Percentiles rank a stretch among this genome's conserved stretches.
Conservation (phyloP, 2,888 invertebrate species). For the Lasioglossum lativentre region DNA sequence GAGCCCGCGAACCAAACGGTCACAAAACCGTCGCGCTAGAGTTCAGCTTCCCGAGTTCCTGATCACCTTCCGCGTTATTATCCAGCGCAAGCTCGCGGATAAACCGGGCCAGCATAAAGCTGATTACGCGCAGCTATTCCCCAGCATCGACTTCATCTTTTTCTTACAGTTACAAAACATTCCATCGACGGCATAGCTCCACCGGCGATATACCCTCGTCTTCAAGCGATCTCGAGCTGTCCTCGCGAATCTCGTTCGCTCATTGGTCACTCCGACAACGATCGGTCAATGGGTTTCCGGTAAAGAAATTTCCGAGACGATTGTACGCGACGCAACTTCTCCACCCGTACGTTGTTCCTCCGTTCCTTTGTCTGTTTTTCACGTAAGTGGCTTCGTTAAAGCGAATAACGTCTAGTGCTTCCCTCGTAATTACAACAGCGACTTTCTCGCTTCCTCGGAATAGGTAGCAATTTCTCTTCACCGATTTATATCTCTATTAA, state of each 20-base stretch:
- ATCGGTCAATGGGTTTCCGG: slow-evolving; percentile 13
- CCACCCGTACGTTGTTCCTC: background rate
- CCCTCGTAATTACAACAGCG: background rate
- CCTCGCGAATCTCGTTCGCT: background rate
- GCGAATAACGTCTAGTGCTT: background rate
- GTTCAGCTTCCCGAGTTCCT: slow-evolving; percentile 15
- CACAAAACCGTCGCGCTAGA: slow-evolving; percentile 51
- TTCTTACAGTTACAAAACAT: too few species aligned
- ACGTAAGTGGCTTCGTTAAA: background rate
- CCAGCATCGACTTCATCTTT: slow-evolving; percentile 13
- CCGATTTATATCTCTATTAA: background rate
- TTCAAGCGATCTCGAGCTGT: too few species aligned
- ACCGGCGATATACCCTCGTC: background rate
- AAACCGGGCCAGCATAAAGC: slow-evolving; percentile 68
- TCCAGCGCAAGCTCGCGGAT: slow-evolving; percentile 60
- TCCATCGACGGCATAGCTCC: background rate
- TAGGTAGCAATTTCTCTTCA: background rate
- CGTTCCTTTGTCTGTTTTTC: background rate
- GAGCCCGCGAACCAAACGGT: slow-evolving; percentile 61
- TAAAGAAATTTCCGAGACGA: background rate
- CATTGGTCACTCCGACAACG: background rate
- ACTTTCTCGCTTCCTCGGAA: slow-evolving; percentile 1
- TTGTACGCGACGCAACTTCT: background rate
- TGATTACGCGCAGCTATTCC: slow-evolving; percentile 9
- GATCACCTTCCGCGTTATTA: slow-evolving; percentile 45